Evolutionary conservation across 1,140 invertebrate species (phyloP).

Genomic region (Helicoverpa armigera): DNA sequence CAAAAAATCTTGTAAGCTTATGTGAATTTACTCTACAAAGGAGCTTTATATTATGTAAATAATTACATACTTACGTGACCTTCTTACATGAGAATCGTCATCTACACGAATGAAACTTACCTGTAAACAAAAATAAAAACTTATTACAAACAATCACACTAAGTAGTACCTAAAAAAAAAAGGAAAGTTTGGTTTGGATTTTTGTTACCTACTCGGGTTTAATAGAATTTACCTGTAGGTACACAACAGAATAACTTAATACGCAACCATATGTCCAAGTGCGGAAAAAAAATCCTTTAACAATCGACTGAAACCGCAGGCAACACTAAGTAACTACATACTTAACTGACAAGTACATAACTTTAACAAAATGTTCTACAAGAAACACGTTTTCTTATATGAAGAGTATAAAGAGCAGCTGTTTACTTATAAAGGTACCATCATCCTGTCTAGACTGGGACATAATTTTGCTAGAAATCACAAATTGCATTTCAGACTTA

Average conservation of each 20-base stretch:
- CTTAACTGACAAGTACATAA: background rate
- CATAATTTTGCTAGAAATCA: background rate
- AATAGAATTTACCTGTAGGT: too few species aligned
- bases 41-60: too few species aligned
- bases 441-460: background rate
- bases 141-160: background rate
- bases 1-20: too few species aligned
- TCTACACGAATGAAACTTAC: background rate
- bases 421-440: background rate
- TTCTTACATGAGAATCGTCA: background rate
- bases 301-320: too few species aligned
- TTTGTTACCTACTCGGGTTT: too few species aligned
- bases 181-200: too few species aligned
- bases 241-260: too few species aligned
- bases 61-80: background rate
- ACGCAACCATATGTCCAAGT: too few species aligned
- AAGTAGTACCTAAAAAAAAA: too few species aligned
- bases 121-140: slow-evolving; percentile 12
- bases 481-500: background rate
- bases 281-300: too few species aligned
- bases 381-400: background rate
- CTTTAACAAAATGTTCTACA: background rate
- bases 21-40: too few species aligned
- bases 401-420: background rate
- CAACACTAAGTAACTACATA: too few species aligned